These are phyloP conservation scores for Zygothrica quintamaculata DNA, from an alignment of 2,888 invertebrate species.

Conservation along the genomic window DNA sequence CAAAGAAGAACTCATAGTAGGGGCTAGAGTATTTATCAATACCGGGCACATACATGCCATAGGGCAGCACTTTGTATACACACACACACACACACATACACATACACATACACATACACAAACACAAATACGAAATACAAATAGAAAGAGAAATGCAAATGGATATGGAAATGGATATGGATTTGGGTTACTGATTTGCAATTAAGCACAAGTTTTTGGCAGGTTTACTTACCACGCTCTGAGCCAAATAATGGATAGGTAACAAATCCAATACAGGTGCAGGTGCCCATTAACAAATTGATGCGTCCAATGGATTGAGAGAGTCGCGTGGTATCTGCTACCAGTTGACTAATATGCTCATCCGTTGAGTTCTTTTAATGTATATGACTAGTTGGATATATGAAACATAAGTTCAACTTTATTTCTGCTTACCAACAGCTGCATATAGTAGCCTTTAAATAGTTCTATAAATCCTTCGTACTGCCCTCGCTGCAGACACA, in stretches of 20 bases:
- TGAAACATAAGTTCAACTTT: too few relatives aligned
- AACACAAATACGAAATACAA: neutral
- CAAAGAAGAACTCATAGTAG: constrained; percentile 71
- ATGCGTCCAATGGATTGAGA: constrained; percentile 64
- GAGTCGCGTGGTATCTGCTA: constrained; percentile 55
- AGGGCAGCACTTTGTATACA: constrained; percentile 70
- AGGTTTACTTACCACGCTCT: constrained; percentile 55
- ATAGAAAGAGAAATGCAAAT: neutral
- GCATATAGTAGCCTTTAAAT: constrained; percentile 60
- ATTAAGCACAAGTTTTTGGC: neutral
- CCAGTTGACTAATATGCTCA: constrained; percentile 39
- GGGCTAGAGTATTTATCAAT: constrained; percentile 73
- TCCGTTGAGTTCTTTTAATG: constrained; percentile 43
- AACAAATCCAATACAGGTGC: constrained; percentile 69
- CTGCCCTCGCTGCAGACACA: constrained; percentile 60
- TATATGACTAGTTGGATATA: too few relatives aligned
- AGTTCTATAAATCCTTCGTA: constrained; percentile 72
- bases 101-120: constrained; percentile 1
- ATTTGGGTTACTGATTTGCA: too few relatives aligned
- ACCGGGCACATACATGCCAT: constrained; percentile 71
- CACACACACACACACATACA: constrained; percentile 1
- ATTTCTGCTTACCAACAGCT: constrained; percentile 61
- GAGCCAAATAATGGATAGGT: constrained; percentile 74
- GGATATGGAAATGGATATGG: too few relatives aligned
- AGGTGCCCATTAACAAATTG: constrained; percentile 74